phyloP scores from a whole-genome alignment of 2,888 invertebrate species.

The Spodoptera picta region DNA sequence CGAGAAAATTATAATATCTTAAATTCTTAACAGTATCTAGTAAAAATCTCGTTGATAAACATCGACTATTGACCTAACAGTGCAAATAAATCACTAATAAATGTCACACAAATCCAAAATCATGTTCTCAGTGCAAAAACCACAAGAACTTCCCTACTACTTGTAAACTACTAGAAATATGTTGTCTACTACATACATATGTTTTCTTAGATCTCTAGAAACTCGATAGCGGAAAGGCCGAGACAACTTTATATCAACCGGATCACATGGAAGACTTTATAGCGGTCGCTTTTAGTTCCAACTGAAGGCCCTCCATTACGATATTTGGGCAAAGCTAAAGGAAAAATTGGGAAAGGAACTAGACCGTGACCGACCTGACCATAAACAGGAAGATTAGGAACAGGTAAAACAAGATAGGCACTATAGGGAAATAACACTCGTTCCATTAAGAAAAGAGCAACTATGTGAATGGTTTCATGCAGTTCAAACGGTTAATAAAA shows the following conservation, averaged over 20 bases:
- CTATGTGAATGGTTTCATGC: neutral
- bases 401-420: constrained; percentile 17
- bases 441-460: neutral
- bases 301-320: constrained; percentile 35
- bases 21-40: no score
- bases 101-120: neutral
- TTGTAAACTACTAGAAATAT: constrained; percentile 38
- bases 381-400: constrained; percentile 38
- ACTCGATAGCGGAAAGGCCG: constrained; percentile 40
- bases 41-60: no score
- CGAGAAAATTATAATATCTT: no score
- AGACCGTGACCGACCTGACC: constrained; percentile 35
- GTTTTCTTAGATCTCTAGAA: constrained; percentile 49
- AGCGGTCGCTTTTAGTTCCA: constrained; percentile 40
- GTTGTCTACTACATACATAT: constrained; percentile 29
- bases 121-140: constrained; percentile 7
- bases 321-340: constrained; percentile 41
- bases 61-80: no score
- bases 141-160: constrained; percentile 15
- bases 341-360: constrained; percentile 28
- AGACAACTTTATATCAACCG: constrained; percentile 55
- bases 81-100: neutral
- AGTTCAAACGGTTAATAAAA: neutral
- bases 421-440: neutral
- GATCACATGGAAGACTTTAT: constrained; percentile 50